Evolutionary conservation across 2,888 invertebrate genomes (phyloP).

Genomic region (Cheilosia vernalis): DNA sequence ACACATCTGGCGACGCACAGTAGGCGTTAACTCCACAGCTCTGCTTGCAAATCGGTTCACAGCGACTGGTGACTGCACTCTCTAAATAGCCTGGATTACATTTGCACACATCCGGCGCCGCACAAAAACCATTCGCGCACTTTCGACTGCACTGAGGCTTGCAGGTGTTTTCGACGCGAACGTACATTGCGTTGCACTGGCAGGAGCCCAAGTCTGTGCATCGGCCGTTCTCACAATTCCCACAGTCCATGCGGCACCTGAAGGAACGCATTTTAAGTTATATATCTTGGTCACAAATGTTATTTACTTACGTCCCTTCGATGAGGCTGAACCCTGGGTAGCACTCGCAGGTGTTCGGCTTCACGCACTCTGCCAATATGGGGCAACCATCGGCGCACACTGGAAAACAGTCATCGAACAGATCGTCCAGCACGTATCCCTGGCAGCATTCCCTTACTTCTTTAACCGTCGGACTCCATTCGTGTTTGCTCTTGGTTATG

Average conservation of each 20-base stretch:
- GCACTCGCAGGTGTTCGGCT: constrained; percentile 84
- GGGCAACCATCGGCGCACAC: constrained; percentile 78
- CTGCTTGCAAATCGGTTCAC: constrained; percentile 78
- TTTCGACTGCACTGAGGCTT: constrained; percentile 84
- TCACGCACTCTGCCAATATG: constrained; percentile 81
- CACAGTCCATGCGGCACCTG: constrained; percentile 24
- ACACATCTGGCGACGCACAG: constrained; percentile 82
- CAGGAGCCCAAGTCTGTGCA: constrained; percentile 85
- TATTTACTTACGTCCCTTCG: constrained; percentile 21
- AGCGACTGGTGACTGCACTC: constrained; percentile 77
- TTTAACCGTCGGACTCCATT: constrained; percentile 1
- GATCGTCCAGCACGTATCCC: constrained; percentile 81
- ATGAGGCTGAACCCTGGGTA: constrained; percentile 79
- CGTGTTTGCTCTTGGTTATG: not conserved
- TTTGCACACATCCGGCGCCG: constrained; percentile 79
- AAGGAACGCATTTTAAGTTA: not conserved
- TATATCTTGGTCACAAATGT: not conserved
- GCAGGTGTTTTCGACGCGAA: constrained; percentile 80
- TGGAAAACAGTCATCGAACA: constrained; percentile 79
- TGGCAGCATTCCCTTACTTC: constrained; percentile 83
- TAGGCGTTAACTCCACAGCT: constrained; percentile 79
- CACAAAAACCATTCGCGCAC: constrained; percentile 84
- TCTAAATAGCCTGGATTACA: constrained; percentile 79
- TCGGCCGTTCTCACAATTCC: constrained; percentile 81
- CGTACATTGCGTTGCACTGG: constrained; percentile 78